These are phyloP conservation scores for Elachura formosa DNA, from an alignment of 2,113 vertebrate genomes.

Conservation along the genomic window DNA sequence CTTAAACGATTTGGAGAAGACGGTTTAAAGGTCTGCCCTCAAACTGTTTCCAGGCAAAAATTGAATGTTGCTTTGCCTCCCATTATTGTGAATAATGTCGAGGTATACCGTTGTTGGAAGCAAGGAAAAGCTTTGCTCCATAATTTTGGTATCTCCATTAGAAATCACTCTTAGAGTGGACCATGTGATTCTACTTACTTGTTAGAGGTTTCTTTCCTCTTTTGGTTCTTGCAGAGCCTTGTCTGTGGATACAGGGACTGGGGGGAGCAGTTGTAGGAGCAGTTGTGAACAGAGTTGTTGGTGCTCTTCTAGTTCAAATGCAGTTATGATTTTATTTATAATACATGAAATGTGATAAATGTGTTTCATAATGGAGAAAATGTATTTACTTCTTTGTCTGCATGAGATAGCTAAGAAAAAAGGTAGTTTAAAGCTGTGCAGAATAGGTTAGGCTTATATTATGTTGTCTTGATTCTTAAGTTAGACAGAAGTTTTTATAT, in stretches of 20 bases:
- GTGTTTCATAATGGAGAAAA: background rate
- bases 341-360: background rate
- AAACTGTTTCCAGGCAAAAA: background rate
- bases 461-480: background rate
- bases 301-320: background rate
- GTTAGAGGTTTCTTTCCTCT: background rate
- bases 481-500: background rate
- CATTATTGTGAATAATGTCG: background rate
- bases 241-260: background rate
- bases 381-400: background rate
- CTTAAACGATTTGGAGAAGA: rapidly evolving
- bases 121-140: background rate
- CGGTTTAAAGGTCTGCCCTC: rapidly evolving
- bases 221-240: background rate
- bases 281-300: background rate
- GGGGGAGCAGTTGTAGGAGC: background rate
- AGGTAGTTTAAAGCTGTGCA: background rate
- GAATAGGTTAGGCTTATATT: background rate
- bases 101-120: rapidly evolving
- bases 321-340: background rate
- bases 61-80: background rate
- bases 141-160: background rate
- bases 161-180: background rate
- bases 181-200: background rate
- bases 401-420: background rate